phyloP scores from a whole-genome alignment of 2,113 vertebrate species.

The Otolemur garnettii region DNA sequence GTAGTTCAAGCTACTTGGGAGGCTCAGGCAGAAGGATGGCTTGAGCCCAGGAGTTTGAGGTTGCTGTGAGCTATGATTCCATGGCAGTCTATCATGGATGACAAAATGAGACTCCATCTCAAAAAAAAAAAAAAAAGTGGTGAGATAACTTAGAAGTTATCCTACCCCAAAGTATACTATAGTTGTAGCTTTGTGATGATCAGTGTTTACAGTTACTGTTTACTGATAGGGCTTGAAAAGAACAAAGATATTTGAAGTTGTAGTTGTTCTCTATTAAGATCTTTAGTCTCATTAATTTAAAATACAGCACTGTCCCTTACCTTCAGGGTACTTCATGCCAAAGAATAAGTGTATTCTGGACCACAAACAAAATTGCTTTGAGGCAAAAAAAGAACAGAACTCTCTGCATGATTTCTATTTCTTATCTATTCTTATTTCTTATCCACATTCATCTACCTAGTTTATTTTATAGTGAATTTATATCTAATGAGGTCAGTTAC shows the following conservation, averaged over 20 bases:
- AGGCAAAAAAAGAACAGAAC: constrained; percentile 35
- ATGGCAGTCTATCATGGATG: no score
- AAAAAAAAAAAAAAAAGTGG: not conserved
- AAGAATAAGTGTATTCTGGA: constrained; percentile 16
- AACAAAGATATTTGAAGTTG: constrained; percentile 53
- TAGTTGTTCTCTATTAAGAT: constrained; percentile 17
- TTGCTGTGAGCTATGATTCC: no score
- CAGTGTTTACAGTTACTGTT: not conserved
- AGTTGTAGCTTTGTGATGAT: constrained; percentile 17
- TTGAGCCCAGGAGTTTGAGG: no score
- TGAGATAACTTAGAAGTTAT: not conserved
- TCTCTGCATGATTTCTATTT: constrained; percentile 19
- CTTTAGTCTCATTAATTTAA: constrained; percentile 6
- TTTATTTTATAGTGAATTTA: constrained; percentile 49
- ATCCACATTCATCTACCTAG: not conserved
- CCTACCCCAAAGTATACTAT: not conserved
- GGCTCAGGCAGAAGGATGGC: no score
- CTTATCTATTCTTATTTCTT: not conserved
- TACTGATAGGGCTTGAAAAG: constrained; percentile 20
- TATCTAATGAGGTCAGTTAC: constrained; percentile 29
- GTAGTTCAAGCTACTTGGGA: no score
- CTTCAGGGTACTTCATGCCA: constrained; percentile 35
- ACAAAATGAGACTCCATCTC: no score
- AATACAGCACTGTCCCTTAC: constrained; percentile 43
- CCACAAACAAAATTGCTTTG: constrained; percentile 48